Evolutionary conservation across 2,113 vertebrate species (phyloP), one percentile per base, ranked within the genome.

Genomic region (Marmota flaviventris): DNA sequence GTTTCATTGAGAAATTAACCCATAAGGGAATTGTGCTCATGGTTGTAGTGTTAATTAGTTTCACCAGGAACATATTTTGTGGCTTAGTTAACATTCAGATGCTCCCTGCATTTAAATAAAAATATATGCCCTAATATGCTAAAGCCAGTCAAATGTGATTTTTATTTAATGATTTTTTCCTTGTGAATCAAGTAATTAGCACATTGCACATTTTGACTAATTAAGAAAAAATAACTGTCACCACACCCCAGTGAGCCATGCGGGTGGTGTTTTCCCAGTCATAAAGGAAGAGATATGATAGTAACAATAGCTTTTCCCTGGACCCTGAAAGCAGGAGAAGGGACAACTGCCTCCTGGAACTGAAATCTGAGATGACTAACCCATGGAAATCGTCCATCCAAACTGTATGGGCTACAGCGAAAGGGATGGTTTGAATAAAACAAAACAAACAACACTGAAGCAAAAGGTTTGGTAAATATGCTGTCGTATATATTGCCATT

Each of bases 1-100:
- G 97, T 98, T 98, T 98, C 97, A 97, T 98, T 98, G 98, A 98
- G 97, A 98, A 98, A 98, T 97, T 97, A 98, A 98, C 95, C 92
- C 97, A 97, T 95, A 73, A 96, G 97, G 97, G 98, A 98, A 98
- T 98, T 97, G 97, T 51, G 87, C 77, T 97, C 85, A 91, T 91
- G 89, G 97, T 89, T 95, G 91, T 82, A 95, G 95, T 97, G 97
- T 97, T 98, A 98, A 98, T 98, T 98, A 97, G 97, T 97, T 98
- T 98, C 92, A 75, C 84, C 73, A 96, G 58, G 92, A 97, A 97
- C 92, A 70, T 97, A 96, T 97, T 98, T 97, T 98, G 97, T 96
- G 89, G 84, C 94, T 97, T 98, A 98, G 95, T 98, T 98, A 98
- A 98, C 90, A 97, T 98, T 98, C 95, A 98, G 96, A 96, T 95